These are phyloP conservation scores for Chiridota heheva DNA, from an alignment of 35 echinoderm and acorn worm genomes.

Conservation along the genomic window DNA sequence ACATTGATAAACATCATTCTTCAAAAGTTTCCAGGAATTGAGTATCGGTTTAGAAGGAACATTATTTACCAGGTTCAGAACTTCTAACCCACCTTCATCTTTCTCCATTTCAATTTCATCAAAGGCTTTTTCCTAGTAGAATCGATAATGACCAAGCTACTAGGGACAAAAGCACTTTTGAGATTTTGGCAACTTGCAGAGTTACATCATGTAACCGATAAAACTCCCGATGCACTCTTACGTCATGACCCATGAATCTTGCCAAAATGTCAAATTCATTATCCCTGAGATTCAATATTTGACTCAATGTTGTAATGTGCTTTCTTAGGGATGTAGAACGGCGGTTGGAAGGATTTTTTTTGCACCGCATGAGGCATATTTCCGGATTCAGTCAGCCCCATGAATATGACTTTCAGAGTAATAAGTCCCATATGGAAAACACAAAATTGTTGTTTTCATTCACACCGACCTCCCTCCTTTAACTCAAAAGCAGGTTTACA, in stretches of 20 bases:
- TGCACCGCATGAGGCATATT: background rate
- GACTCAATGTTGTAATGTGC: slow-evolving; percentile 31
- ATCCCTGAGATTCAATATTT: slow-evolving; percentile 27
- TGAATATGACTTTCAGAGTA: background rate
- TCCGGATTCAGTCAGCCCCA: slow-evolving; percentile 47
- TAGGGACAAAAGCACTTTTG: slow-evolving; percentile 22
- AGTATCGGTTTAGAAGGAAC: too few relatives aligned
- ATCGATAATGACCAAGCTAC: slow-evolving; percentile 13
- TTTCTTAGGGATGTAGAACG: slow-evolving; percentile 38
- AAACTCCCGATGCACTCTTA: slow-evolving; percentile 22
- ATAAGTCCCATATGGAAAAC: background rate
- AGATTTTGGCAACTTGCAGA: slow-evolving; percentile 24
- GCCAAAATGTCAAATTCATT: background rate
- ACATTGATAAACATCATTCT: too few relatives aligned
- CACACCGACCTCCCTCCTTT: background rate
- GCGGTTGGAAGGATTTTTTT: slow-evolving; percentile 39
- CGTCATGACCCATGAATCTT: slow-evolving; percentile 24
- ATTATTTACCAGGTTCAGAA: too few relatives aligned
- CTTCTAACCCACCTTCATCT: slow-evolving; percentile 31
- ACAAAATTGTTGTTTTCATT: background rate
- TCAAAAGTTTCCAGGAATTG: too few relatives aligned
- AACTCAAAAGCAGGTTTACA: too few relatives aligned
- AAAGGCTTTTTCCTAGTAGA: slow-evolving; percentile 25
- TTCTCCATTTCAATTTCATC: slow-evolving; percentile 19
- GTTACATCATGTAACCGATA: slow-evolving; percentile 1